A percentile compares a stretch with the other conserved stretches of the same genome.
These are phyloP conservation scores for Automeris io DNA, from an alignment of 2,888 invertebrate species.

Conservation along the genomic window DNA sequence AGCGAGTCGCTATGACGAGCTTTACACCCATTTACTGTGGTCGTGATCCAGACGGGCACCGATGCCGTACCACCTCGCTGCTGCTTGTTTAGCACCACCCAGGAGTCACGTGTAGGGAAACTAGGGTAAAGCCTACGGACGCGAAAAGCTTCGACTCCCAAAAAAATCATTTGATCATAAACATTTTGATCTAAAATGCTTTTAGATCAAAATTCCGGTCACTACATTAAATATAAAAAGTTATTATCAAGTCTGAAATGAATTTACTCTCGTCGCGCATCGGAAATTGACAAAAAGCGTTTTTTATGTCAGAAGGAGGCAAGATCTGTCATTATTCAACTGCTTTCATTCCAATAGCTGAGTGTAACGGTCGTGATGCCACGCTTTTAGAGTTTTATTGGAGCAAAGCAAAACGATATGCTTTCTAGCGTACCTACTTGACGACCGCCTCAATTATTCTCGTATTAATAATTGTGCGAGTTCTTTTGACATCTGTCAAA, in stretches of 20 bases:
- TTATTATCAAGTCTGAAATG: background rate
- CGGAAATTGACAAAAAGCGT: slow-evolving; percentile 16
- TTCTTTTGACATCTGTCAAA: slow-evolving; percentile 10
- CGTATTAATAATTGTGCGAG: background rate
- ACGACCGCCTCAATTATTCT: slow-evolving; percentile 14
- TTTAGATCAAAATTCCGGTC: background rate
- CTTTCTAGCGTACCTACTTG: slow-evolving; percentile 48
- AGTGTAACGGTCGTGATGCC: slow-evolving; percentile 40
- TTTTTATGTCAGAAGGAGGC: slow-evolving; percentile 20
- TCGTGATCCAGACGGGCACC: too few species aligned
- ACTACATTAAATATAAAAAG: background rate
- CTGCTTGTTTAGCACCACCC: too few species aligned
- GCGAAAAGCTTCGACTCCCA: too few species aligned
- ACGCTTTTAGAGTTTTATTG: slow-evolving; percentile 55
- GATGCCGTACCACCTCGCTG: too few species aligned
- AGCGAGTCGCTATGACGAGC: too few species aligned
- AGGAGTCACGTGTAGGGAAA: too few species aligned
- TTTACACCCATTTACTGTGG: too few species aligned
- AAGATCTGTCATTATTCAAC: slow-evolving; percentile 22
- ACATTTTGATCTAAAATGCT: too few species aligned
- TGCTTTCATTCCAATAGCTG: slow-evolving; percentile 30
- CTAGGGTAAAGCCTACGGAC: too few species aligned
- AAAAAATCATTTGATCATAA: too few species aligned
- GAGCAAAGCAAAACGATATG: slow-evolving; percentile 58
- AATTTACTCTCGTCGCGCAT: slow-evolving; percentile 11